Base-by-base conservation (phyloP, 2,888 invertebrate genomes). In the Ptychoptera albimana region DNA sequence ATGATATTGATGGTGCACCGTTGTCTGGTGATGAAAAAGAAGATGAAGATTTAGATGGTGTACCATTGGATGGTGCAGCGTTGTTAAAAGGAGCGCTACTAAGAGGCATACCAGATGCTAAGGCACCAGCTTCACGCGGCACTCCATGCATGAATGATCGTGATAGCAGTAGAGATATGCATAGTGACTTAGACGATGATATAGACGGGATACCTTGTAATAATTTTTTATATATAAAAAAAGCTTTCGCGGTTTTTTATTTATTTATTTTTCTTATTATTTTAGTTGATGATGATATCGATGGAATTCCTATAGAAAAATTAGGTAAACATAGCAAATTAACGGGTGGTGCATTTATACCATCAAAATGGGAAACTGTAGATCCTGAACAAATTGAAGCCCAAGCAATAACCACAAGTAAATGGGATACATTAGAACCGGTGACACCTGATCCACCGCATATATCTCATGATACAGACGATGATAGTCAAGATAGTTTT, bases 351-450 rank as follows among this genome's bases (percentile, higher is more conserved):
- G 79, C 77, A 11, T 89, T 94, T 68, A 82, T 91, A 46, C 85
- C 87, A 8, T 93, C 93, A 2, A 87, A 91, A 62, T 97, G 96
- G 96, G 94, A 97, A 72, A 85, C 84, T 38, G 86, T 97, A 16
- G 93, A 94, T 67, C 88, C 91, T 16, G 79, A 82, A 54, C 78
- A 61, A 59, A 71, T 78, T 8, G 84, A 85, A 60, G 81, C 79
- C 6, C 79, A 80, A 63, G 87, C 87, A 8, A 83, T 87, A 72
- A 85, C 82, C 2, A 86, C 86, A 0, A 85, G 84, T 53, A 88
- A 88, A 60, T 89, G 88, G 88, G 88, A 89, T 58, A 69, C 80
- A 39, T 62, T 87, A 42, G 86, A 82, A 54, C 60, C 61, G 1
- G 48, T 54, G 4, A 51, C 53, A 13, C 64, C 64, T 10, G 60